phyloP scores from a whole-genome alignment of 2,888 invertebrate species.

The Octonoba sinensis region DNA sequence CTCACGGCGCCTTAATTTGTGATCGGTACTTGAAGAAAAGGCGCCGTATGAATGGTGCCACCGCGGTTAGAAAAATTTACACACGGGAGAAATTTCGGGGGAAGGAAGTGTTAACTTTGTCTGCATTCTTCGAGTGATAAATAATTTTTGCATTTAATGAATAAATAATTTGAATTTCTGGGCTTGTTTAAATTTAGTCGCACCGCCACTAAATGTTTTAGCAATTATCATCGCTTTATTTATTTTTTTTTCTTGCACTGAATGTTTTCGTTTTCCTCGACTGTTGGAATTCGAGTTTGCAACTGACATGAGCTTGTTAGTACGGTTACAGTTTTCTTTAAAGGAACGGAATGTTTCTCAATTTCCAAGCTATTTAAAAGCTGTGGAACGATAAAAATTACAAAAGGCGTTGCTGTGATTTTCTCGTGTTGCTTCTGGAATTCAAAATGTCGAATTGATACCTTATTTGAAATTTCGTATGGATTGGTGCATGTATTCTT shows the following conservation, averaged over 20 bases:
- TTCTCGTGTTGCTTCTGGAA: too few species aligned
- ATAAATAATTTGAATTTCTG: slow-evolving; percentile 61
- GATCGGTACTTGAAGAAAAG: slow-evolving; percentile 55
- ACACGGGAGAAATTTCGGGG: background rate
- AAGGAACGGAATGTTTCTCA: too few species aligned
- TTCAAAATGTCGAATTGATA: too few species aligned
- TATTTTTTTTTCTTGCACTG: slow-evolving; percentile 13
- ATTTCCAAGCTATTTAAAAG: too few species aligned
- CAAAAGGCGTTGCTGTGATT: too few species aligned
- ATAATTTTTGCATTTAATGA: slow-evolving; percentile 64
- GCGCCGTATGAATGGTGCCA: slow-evolving; percentile 42
- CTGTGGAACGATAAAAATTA: too few species aligned
- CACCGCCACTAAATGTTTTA: slow-evolving; percentile 53
- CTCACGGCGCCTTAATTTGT: slow-evolving; percentile 56
- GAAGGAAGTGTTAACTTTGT: slow-evolving; percentile 56
- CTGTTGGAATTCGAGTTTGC: slow-evolving; percentile 25
- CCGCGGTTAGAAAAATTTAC: slow-evolving; percentile 56
- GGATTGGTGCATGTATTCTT: too few species aligned
- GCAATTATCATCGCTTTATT: slow-evolving; percentile 40
- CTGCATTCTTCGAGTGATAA: slow-evolving; percentile 59
- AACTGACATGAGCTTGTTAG: too few species aligned
- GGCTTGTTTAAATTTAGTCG: slow-evolving; percentile 58
- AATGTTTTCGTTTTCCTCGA: slow-evolving; percentile 25
- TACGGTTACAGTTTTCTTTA: too few species aligned
- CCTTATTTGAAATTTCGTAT: too few species aligned